Conservation (phyloP, 2,888 invertebrate species). For the Scaptodrosophila latifasciaeformis region DNA sequence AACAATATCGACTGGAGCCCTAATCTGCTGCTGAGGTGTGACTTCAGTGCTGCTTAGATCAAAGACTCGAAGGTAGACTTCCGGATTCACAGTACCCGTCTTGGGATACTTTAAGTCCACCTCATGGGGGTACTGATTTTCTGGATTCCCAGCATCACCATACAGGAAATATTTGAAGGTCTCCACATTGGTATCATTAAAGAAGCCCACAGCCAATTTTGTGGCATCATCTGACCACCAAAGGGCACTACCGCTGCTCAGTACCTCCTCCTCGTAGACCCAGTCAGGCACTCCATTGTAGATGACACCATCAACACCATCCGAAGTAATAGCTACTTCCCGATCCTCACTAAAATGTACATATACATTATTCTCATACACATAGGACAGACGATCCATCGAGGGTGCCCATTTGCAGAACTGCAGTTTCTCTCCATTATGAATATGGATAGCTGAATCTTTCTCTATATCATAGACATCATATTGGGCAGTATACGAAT, state of each 20-base stretch:
- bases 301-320: conserved; percentile 80
- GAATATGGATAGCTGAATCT: conserved; percentile 74
- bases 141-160: conserved; percentile 78
- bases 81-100: conserved; percentile 85
- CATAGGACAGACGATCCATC: conserved; percentile 78
- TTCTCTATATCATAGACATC: conserved; percentile 78
- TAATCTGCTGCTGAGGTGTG: conserved; percentile 72
- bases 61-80: conserved; percentile 81
- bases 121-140: conserved; percentile 81
- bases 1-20: conserved; percentile 77
- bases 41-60: conserved; percentile 76
- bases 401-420: conserved; percentile 79
- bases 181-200: conserved; percentile 82
- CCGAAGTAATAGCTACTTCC: conserved; percentile 77
- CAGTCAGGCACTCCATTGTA: conserved; percentile 93
- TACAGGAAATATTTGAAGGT: conserved; percentile 81
- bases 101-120: conserved; percentile 86
- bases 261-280: conserved; percentile 95
- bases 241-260: conserved; percentile 82
- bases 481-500: conserved; percentile 81
- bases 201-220: conserved; percentile 83
- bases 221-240: conserved; percentile 87
- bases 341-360: conserved; percentile 59
- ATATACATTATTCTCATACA: conserved; percentile 82
- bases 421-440: conserved; percentile 78